Conservation (phyloP, 2,113 vertebrate species). For the Edolisoma coerulescens region DNA sequence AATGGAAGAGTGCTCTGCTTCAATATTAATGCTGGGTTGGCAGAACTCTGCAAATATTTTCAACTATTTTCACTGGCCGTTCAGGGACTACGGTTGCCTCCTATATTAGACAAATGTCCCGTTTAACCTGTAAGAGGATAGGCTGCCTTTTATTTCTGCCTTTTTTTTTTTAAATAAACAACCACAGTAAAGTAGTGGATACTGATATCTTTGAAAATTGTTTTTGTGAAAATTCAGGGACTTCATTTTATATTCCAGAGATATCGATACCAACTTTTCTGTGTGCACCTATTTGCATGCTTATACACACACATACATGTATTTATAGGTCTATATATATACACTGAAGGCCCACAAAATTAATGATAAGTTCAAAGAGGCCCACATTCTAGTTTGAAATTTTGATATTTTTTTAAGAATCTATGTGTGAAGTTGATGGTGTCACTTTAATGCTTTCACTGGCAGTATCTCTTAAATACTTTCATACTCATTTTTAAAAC, state of each 20-base stretch:
- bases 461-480: constrained; percentile 18
- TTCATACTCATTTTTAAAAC: constrained; percentile 15
- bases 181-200: not conserved
- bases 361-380: not conserved
- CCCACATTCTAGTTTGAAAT: not conserved
- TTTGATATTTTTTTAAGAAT: not conserved
- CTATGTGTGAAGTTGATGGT: not conserved
- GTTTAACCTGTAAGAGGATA: not conserved
- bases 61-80: not conserved
- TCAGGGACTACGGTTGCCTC: not conserved
- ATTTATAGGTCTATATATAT: not conserved
- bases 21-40: not conserved
- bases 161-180: not conserved
- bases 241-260: not conserved
- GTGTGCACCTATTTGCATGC: not conserved
- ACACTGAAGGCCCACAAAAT: not conserved
- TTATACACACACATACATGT: not conserved
- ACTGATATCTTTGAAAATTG: not conserved
- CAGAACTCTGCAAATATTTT: not conserved
- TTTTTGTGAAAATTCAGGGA: not conserved
- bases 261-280: not conserved
- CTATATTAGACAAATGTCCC: not conserved
- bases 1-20: not conserved
- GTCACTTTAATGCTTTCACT: not conserved
- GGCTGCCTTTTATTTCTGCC: not conserved